These are phyloP conservation scores for Seladonia tumulorum DNA, from an alignment of 2,888 invertebrate species.

Conservation along the genomic window DNA sequence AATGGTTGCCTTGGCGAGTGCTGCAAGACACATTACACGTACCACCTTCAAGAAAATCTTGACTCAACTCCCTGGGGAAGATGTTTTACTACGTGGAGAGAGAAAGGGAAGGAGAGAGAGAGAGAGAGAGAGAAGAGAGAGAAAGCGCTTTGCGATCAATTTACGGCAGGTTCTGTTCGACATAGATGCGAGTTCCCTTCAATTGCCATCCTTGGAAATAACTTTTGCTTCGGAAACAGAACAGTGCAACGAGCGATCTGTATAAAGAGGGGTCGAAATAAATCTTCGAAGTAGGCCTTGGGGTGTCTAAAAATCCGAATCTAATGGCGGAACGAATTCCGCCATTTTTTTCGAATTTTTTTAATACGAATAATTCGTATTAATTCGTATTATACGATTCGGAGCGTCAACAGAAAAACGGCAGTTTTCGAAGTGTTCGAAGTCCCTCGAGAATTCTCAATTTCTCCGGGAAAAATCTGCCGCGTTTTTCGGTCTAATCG, in stretches of 20 bases:
- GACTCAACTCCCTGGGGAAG: slow-evolving; percentile 57
- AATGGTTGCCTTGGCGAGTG: slow-evolving; percentile 58
- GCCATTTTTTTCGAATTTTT: no score
- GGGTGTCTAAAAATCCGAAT: no score
- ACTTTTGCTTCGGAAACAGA: background rate
- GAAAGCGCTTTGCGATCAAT: slow-evolving; percentile 23
- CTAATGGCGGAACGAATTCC: no score
- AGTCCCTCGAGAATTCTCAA: slow-evolving; percentile 17
- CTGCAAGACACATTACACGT: slow-evolving; percentile 65
- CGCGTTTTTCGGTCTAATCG: slow-evolving; percentile 40
- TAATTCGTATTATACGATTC: no score
- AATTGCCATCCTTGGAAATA: slow-evolving; percentile 1
- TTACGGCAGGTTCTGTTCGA: slow-evolving; percentile 26
- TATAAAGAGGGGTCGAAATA: background rate
- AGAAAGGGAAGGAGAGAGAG: background rate
- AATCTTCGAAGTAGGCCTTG: no score
- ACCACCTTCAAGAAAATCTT: slow-evolving; percentile 63
- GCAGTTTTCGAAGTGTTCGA: background rate
- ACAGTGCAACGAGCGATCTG: background rate
- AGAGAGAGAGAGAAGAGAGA: background rate
- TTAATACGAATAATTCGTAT: no score
- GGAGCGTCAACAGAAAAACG: background rate
- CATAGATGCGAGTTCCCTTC: background rate
- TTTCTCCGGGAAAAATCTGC: slow-evolving; percentile 34
- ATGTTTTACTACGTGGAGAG: slow-evolving; percentile 48